Evolutionary conservation across 2,888 invertebrate genomes (phyloP), one percentile per base, ranked within the genome.

Genomic region (Amaurobius ferox): DNA sequence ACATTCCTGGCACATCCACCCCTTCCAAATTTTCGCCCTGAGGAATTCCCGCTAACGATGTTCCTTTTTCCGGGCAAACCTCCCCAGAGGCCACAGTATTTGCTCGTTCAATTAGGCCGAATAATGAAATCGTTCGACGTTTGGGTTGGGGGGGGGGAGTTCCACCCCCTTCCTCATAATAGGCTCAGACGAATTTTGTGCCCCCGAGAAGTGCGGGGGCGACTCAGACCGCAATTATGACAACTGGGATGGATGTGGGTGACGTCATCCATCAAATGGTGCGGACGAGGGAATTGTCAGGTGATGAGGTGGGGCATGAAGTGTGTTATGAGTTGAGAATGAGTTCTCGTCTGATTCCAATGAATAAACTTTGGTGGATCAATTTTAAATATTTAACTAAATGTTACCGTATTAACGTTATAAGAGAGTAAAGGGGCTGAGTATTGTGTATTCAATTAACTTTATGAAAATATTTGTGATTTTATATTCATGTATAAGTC

Each of bases 91-190:
- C 19, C 68, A 73, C 70, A 80, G 77, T 80, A 86, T 88, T 88
- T 88, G 86, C 88, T 80, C 88, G 86, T 88, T 88, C 88, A 88
- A 88, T 88, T 88, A 88, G 88, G 80, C 86, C 40, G 67, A 72
- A 73, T 88, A 88, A 88, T 88, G 86, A 88, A 72, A 86, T 88
- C 86, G 86, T 77, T 72, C 86, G 80, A 74, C 86, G 79, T 86
- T 86, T 74, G 79, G 86, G n/a, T 68, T 35, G 72, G 71, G 77
- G 16, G 28, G 28, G 66, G 32, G n/a, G 32, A 6, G 23, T 35
- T 19, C 35, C 16, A 26, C 39, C 29, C 61, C 71, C 68, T 40
- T 23, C 73, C 67, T n/a, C 30, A 39, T 85, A 85, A 85, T 85
- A 85, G 71, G 83, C 83, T 78, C 78, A 72, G 64, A 55, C 55